Conservation (phyloP, 2,113 vertebrate species). For the Hippolais icterina region DNA sequence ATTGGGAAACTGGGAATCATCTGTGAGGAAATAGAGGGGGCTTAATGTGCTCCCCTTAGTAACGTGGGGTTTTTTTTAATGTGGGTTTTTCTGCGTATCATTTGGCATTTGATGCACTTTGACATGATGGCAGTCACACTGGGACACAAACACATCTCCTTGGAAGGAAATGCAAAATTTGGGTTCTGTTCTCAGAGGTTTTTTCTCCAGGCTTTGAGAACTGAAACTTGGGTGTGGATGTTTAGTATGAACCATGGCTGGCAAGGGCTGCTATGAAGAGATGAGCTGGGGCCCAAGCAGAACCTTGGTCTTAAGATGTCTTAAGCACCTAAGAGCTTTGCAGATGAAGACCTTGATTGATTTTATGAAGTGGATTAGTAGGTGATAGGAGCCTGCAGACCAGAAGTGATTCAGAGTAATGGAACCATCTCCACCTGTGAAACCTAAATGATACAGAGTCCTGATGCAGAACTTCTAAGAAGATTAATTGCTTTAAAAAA, state of each 20-base stretch:
- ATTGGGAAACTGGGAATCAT: neutral
- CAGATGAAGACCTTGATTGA: neutral
- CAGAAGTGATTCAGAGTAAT: neutral
- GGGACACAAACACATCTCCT: neutral
- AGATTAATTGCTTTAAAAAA: neutral
- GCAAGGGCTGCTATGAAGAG: neutral
- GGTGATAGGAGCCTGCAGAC: neutral
- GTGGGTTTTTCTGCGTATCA: neutral
- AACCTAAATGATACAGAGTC: neutral
- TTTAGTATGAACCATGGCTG: neutral
- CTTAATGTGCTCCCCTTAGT: neutral
- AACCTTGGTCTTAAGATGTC: neutral
- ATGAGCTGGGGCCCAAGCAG: neutral
- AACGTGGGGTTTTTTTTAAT: no score
- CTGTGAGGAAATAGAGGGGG: neutral
- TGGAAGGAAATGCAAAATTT: neutral
- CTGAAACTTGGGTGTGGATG: neutral
- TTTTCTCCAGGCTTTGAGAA: neutral
- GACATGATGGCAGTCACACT: neutral
- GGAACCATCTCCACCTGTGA: neutral
- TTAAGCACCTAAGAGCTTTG: neutral
- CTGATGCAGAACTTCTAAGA: neutral
- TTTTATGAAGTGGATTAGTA: neutral
- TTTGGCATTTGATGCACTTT: neutral
- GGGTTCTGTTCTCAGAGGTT: neutral